These are phyloP conservation scores for Stenotaenia linearis DNA, from an alignment of 2,888 invertebrate genomes.

Conservation along the genomic window DNA sequence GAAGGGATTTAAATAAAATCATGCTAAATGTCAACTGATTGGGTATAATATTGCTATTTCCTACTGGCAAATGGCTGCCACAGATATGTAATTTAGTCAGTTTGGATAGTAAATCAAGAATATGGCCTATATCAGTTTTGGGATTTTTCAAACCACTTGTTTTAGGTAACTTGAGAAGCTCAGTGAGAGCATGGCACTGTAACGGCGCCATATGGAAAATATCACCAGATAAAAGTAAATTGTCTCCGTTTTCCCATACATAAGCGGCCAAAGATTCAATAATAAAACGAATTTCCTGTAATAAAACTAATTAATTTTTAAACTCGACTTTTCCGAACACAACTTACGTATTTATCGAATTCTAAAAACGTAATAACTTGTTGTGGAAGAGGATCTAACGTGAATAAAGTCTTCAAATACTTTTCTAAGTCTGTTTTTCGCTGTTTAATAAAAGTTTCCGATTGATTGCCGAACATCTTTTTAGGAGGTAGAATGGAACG, in stretches of 20 bases:
- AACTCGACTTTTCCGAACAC: background rate
- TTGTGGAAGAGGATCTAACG: slow-evolving; percentile 27
- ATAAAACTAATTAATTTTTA: no score
- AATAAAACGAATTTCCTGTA: slow-evolving; percentile 36
- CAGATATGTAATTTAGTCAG: background rate
- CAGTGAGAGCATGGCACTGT: slow-evolving; percentile 34
- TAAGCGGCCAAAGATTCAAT: slow-evolving; percentile 29
- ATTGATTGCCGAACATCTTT: slow-evolving; percentile 35
- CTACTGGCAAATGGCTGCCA: background rate
- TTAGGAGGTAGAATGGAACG: slow-evolving; percentile 35
- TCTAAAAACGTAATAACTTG: slow-evolving; percentile 33
- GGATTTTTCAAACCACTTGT: slow-evolving; percentile 31
- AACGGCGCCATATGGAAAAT: slow-evolving; percentile 32
- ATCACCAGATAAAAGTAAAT: background rate
- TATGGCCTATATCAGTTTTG: slow-evolving; percentile 3
- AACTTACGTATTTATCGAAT: slow-evolving; percentile 35
- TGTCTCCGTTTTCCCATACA: slow-evolving; percentile 30
- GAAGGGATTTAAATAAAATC: background rate
- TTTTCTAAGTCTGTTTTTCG: slow-evolving; percentile 34
- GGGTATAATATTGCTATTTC: background rate
- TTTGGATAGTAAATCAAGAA: slow-evolving; percentile 4
- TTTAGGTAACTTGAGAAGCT: slow-evolving; percentile 35
- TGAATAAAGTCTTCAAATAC: slow-evolving; percentile 33
- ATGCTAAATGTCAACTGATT: background rate
- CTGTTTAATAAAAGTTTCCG: slow-evolving; percentile 33